These are phyloP conservation scores for Mugil cephalus DNA, from an alignment of 2,113 vertebrate genomes.

Conservation along the genomic window DNA sequence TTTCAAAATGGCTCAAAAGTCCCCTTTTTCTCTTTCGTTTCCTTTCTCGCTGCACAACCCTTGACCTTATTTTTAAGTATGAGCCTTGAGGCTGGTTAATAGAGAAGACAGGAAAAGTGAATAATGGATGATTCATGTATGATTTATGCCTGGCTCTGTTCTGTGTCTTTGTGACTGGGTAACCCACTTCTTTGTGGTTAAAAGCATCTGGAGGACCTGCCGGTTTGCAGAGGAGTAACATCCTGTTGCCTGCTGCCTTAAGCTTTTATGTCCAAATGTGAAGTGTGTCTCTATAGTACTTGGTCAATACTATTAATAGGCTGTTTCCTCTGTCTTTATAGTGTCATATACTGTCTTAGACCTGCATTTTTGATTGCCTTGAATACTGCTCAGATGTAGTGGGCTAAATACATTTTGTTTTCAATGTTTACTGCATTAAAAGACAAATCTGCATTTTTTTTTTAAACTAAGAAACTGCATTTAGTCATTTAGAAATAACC, in stretches of 20 bases:
- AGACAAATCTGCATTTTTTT: too few relatives aligned
- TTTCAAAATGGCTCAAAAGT: background rate
- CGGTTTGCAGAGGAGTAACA: slow-evolving; percentile 26
- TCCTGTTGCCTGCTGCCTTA: slow-evolving; percentile 28
- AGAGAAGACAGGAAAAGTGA: slow-evolving; percentile 40
- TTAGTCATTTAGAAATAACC: too few relatives aligned
- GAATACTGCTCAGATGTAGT: too few relatives aligned
- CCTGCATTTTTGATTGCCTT: too few relatives aligned
- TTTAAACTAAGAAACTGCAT: too few relatives aligned
- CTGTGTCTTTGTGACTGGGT: slow-evolving; percentile 62
- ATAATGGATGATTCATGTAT: slow-evolving; percentile 55
- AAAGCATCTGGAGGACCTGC: slow-evolving; percentile 41
- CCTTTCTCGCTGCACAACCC: slow-evolving; percentile 11
- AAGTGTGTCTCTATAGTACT: background rate
- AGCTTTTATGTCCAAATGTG: slow-evolving; percentile 6
- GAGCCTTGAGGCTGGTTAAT: slow-evolving; percentile 7
- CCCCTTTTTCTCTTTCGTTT: background rate
- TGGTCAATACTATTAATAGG: background rate
- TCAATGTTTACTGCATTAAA: too few relatives aligned
- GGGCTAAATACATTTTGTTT: too few relatives aligned
- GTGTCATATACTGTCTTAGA: background rate
- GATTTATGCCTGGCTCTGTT: slow-evolving; percentile 52
- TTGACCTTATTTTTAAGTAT: slow-evolving; percentile 26
- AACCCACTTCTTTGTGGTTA: slow-evolving; percentile 64
- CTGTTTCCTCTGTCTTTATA: background rate